phyloP scores from a whole-genome alignment of 2,113 vertebrate genomes.

The Oncorhynchus clarkii region DNA sequence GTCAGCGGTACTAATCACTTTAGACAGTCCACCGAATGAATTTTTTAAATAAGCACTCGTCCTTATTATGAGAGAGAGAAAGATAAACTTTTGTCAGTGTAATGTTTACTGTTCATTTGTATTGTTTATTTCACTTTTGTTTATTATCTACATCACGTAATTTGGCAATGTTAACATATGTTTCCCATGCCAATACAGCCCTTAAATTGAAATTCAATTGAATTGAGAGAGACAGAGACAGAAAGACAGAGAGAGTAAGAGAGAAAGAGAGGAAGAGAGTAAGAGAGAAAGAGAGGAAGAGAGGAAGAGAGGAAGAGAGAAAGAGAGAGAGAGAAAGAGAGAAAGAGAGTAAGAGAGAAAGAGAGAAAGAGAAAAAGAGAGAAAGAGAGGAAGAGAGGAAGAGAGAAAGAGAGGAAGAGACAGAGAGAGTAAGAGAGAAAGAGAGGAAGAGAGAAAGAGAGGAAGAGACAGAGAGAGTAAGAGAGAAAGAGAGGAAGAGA shows the following conservation, averaged over 20 bases:
- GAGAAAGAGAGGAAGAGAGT: not conserved
- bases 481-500: too few relatives aligned
- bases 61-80: not conserved
- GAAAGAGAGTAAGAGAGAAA: conserved; percentile 13
- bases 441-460: too few relatives aligned
- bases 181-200: too few relatives aligned
- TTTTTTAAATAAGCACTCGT: not conserved
- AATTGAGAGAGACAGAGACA: not conserved
- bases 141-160: too few relatives aligned
- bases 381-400: conserved; percentile 9
- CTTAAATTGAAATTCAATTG: too few relatives aligned
- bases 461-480: conserved; percentile 19
- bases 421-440: conserved; percentile 10
- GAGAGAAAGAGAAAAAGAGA: too few relatives aligned
- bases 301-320: conserved; percentile 6
- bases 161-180: too few relatives aligned
- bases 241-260: conserved; percentile 8
- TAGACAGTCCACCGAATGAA: not conserved
- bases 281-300: conserved; percentile 5
- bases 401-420: not conserved
- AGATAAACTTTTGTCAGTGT: too few relatives aligned
- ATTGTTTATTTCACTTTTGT: too few relatives aligned
- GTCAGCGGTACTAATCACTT: too few relatives aligned
- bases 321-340: not conserved
- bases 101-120: too few relatives aligned